Conservation (phyloP, 30 jellyfish, hydroid and myxozoan genomes). For the Pelagia noctiluca region DNA sequence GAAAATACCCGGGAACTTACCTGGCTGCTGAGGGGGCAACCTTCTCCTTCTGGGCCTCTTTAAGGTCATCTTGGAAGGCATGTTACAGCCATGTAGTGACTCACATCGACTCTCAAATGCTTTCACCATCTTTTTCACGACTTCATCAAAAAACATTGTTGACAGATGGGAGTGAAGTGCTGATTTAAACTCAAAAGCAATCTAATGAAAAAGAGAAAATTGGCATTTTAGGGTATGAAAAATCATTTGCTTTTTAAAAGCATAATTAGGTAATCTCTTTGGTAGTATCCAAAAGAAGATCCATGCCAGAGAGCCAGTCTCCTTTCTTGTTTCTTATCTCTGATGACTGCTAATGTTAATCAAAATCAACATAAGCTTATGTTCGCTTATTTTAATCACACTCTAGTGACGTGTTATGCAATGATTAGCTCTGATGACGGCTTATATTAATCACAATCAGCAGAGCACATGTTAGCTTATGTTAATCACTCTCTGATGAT, state of each 20-base stretch:
- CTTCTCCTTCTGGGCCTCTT: conserved; percentile 4
- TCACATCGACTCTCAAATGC: conserved; percentile 95
- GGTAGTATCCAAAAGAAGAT: too few species aligned
- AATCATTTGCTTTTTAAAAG: background rate
- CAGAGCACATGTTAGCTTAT: too few species aligned
- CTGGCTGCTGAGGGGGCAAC: background rate
- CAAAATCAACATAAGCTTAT: too few species aligned
- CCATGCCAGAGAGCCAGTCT: too few species aligned
- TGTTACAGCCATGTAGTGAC: conserved; percentile 72
- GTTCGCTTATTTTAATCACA: too few species aligned
- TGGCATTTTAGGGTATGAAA: background rate
- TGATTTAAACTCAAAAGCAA: conserved; percentile 92
- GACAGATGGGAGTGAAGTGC: conserved; percentile 92
- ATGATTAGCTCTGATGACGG: too few species aligned
- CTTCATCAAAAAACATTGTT: conserved; percentile 94
- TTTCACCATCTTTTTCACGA: conserved; percentile 88
- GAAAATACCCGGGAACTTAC: background rate
- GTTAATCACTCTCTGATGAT: too few species aligned
- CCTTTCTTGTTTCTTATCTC: too few species aligned
- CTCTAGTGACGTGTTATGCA: too few species aligned
- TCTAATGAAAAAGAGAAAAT: conserved; percentile 22
- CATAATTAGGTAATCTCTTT: too few species aligned
- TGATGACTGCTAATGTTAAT: too few species aligned
- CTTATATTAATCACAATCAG: too few species aligned
- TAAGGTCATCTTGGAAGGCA: conserved; percentile 24